These are phyloP conservation scores for Natrix natrix DNA, from an alignment of 2,797 vertebrate genomes.

Conservation along the genomic window DNA sequence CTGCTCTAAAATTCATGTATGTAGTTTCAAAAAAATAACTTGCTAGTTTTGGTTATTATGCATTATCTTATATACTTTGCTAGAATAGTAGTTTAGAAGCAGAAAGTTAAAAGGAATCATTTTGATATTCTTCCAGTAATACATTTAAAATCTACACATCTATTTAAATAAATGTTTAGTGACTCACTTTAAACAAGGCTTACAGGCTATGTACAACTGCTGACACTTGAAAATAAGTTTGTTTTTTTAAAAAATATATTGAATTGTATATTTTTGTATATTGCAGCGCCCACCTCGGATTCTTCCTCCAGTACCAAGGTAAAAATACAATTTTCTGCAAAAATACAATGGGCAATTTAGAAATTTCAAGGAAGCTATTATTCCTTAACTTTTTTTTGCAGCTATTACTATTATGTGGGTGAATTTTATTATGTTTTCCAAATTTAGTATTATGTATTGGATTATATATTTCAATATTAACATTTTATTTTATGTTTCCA, in stretches of 20 bases:
- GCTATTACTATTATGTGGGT: background rate
- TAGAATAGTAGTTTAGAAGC: background rate
- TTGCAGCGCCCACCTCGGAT: conserved; percentile 81
- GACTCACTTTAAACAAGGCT: background rate
- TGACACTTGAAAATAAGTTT: background rate
- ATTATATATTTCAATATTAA: conserved; percentile 2
- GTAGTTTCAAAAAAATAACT: background rate
- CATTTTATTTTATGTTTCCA: background rate
- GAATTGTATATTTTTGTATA: conserved; percentile 38
- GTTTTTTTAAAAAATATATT: background rate
- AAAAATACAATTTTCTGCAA: conserved; percentile 38
- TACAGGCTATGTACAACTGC: background rate
- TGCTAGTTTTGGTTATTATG: background rate
- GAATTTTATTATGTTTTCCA: background rate
- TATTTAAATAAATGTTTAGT: background rate
- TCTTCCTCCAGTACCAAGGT: conserved; percentile 90
- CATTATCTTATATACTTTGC: background rate
- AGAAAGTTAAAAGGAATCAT: background rate
- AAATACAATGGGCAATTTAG: background rate
- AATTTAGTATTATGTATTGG: background rate
- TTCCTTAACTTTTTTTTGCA: background rate
- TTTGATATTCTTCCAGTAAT: background rate
- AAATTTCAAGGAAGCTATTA: background rate
- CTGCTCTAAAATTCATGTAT: background rate
- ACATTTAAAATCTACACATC: background rate